Conservation (phyloP, 2,113 vertebrate species). For the Amblyopsis rosae region DNA sequence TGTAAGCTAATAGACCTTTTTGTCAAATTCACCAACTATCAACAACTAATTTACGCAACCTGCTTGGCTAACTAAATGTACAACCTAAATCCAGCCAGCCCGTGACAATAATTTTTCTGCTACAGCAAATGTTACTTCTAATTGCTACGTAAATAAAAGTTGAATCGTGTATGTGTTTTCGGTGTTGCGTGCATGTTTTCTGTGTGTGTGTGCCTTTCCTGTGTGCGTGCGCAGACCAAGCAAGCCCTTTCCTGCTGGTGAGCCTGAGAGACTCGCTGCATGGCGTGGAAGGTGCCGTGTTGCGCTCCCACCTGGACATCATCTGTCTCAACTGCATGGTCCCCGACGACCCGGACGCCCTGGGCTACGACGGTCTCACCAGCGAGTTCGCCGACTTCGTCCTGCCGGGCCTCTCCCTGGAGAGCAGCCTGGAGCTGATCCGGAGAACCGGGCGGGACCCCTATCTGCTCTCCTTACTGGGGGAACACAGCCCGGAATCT, state of each 20-base stretch:
- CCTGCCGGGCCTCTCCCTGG: constrained; percentile 49
- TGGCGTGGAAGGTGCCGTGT: constrained; percentile 62
- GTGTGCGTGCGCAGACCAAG: constrained; percentile 36
- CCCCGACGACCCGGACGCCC: background rate
- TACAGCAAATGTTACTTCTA: too few relatives aligned
- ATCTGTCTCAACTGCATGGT: constrained; percentile 50
- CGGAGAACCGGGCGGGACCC: constrained; percentile 47
- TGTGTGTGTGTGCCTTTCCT: too few relatives aligned
- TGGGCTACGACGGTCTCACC: background rate
- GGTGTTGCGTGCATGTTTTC: too few relatives aligned
- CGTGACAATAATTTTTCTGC: too few relatives aligned
- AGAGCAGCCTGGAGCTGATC: constrained; percentile 60
- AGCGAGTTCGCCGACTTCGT: background rate
- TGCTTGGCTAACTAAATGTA: background rate
- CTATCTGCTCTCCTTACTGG: constrained; percentile 53
- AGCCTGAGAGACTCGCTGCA: constrained; percentile 53
- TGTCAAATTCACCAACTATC: too few relatives aligned
- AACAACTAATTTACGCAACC: too few relatives aligned
- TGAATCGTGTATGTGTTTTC: background rate
- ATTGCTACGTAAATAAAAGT: background rate
- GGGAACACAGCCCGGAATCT: background rate
- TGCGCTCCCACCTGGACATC: constrained; percentile 71
- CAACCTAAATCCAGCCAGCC: background rate
- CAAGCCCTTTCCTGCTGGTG: constrained; percentile 68
- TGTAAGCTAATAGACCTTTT: too few relatives aligned